phyloP scores from a whole-genome alignment of 2,888 invertebrate genomes.

The Brenthis daphne region DNA sequence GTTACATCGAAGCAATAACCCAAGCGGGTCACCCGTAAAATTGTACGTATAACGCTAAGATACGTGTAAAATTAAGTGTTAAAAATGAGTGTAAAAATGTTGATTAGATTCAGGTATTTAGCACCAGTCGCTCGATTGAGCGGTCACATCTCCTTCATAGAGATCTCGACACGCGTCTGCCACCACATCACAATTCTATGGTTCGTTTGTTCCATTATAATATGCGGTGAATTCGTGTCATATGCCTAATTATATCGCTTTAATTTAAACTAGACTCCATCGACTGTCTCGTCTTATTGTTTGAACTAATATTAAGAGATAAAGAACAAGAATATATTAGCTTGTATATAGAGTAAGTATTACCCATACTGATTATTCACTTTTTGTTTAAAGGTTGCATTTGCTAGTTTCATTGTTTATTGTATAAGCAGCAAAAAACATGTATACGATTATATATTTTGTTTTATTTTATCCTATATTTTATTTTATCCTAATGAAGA shows the following conservation, averaged over 20 bases:
- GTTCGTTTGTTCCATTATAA: conserved; percentile 77
- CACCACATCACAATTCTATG: conserved; percentile 77
- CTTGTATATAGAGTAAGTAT: not conserved
- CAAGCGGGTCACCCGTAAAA: conserved; percentile 60
- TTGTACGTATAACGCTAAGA: conserved; percentile 73
- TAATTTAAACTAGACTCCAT: conserved; percentile 70
- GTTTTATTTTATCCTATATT: no score
- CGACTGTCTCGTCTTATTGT: conserved; percentile 55
- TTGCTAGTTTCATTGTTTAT: no score
- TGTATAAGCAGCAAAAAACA: no score
- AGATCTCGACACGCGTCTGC: conserved; percentile 67
- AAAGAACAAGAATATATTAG: not conserved
- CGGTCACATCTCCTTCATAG: conserved; percentile 71
- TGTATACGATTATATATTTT: no score
- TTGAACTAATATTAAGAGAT: not conserved
- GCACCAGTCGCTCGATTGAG: conserved; percentile 66
- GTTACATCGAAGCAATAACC: conserved; percentile 32
- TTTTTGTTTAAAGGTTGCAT: no score
- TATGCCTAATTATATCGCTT: conserved; percentile 77
- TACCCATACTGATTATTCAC: no score
- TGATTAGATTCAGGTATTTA: conserved; percentile 82
- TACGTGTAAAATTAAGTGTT: conserved; percentile 82
- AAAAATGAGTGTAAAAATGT: conserved; percentile 81
- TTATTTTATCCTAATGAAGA: no score
- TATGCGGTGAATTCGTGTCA: conserved; percentile 76